Evolutionary conservation across 92 coral and sea anemone genomes (phyloP), one percentile per base, ranked within the genome.

Genomic region (Galaxea fascicularis): DNA sequence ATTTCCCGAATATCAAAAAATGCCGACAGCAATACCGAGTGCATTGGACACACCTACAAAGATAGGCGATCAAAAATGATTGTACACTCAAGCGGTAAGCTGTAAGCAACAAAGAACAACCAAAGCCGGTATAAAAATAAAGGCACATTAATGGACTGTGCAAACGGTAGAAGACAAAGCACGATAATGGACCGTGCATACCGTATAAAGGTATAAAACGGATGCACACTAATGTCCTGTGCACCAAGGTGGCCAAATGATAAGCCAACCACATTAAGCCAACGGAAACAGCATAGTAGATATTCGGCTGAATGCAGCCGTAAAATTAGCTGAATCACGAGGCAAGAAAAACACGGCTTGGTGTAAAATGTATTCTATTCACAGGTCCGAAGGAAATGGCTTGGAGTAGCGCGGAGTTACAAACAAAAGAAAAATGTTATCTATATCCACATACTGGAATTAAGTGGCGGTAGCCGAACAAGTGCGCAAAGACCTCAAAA

Each of bases 31-130:
- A 53, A 58, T 78, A 58, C 67, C 82, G 70, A 53, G 70, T 58
- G 82, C 52, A 76, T 76, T 29, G 82, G 81, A 57, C 81, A 76
- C 81, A 76, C 81, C 81, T 52, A 66, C 24, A 20, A 11, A 78
- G 1, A 60, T 17, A 79, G 82, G 82, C 71, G 70, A 51, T 68
- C 71, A 68, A 77, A 77, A n/a, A 45, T 17, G 56, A 54, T 77
- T 77, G 82, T 78, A 78, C 59, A 78, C 73, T 60, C 83, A 78
- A 17, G 13, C 52, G 52, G 73, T 18, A 67, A 67, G 69, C 73
- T 67, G 73, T n/a, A 67, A 67, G 52, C 27, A 35, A 35, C 18
- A 57, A 35, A 67, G 0, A 67, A 67, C 17, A 1, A 67, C 52
- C 52, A 67, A 4, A 35, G 52, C 25, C 52, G 52, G 49, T 31